Evolutionary conservation across 2,797 vertebrate genomes (phyloP), one percentile per base, ranked within the genome.

Genomic region (Myotis planiceps): DNA sequence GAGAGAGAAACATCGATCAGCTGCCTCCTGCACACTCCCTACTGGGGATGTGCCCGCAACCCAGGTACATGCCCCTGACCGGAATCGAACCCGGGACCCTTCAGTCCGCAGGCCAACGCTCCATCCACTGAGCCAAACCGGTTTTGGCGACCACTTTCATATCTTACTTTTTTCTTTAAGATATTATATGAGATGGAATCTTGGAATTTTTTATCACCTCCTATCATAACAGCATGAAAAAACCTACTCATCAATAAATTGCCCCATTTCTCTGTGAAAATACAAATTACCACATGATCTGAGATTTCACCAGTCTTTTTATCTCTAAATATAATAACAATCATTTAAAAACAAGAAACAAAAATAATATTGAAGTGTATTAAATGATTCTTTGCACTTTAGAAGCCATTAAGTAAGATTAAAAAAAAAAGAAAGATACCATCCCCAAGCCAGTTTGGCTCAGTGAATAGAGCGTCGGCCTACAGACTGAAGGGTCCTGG

Each of bases 241-340:
- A 90, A 34, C 5, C 9, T 65, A 37, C 6, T 47, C 6, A 29
- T 47, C 72, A 83, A 60, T 75, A 96, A 81, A 9, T 23, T 93
- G 34, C 45, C 29, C 72, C 23, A 63, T 65, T 66, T 51, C 37
- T 94, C 21, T 74, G 39, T 82, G 25, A 95, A 95, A 96, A 71
- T 65, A 53, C 1, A 90, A 78, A 82, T 81, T 63, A 34, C 5
- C 5, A 76, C 1, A 9, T 25, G 45, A 66, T 49, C 27, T 85
- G 66, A 2, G 32, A 81, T 5, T 78, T 68, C 5, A 47, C 3
- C 47, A 84, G 27, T 34, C 25, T 94, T 39, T 18, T 94, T 69
- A 79, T 21, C 42, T 87, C 29, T 94, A 85, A 80, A 39, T 25
- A 76, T 37, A 92, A 76, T 12, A 85, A 88, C 42, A 71, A 78